Evolutionary conservation across 2,113 vertebrate species (phyloP), one percentile per base, ranked within the genome.

Genomic region (Seriola quinqueradiata): DNA sequence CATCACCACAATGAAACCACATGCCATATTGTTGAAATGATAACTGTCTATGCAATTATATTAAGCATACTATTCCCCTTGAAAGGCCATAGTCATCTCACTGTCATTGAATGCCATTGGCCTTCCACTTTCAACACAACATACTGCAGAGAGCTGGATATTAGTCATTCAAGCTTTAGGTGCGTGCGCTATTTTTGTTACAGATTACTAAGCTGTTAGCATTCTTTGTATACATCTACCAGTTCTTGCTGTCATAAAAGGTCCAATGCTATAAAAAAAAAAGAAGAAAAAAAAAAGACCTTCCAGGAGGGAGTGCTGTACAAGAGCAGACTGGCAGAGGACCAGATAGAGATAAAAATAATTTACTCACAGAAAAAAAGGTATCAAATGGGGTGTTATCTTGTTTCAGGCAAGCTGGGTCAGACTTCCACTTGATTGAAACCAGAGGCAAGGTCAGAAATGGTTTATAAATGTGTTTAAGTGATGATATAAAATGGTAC

Each of bases 101-200:
- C 38, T 36, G 66, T 65, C 59, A 63, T 65, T 50, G 66, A 74
- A 72, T 52, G 52, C 48, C 63, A 57, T 42, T 77, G 34, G 70
- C 63, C 44, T 75, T 68, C 23, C 34, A 79, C 73, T 70, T 80
- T 34, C 50, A 61, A 32, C 36, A 61, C 17, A 44, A 55, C 34
- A 38, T 23, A 21, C 69, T 61, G 54, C 64, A 78, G 44, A 72
- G 60, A 79, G 55, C 55, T 58, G 28, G 38, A 77, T 69, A 73
- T 83, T 82, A 89, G 64, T 83, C 83, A 90, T 82, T 83, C 50
- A 69, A 52, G 85, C 85, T 89, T 75, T 70, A 81, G 78, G 79
- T 82, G 36, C 55, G 59, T 57, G 44, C 72, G 60, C 70, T 88
- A 76, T 91, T 89, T 87, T 77, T 79, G 36, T 58, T 65, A 11